Conservation (phyloP, 2,888 invertebrate species). For the Cheilosia variabilis region DNA sequence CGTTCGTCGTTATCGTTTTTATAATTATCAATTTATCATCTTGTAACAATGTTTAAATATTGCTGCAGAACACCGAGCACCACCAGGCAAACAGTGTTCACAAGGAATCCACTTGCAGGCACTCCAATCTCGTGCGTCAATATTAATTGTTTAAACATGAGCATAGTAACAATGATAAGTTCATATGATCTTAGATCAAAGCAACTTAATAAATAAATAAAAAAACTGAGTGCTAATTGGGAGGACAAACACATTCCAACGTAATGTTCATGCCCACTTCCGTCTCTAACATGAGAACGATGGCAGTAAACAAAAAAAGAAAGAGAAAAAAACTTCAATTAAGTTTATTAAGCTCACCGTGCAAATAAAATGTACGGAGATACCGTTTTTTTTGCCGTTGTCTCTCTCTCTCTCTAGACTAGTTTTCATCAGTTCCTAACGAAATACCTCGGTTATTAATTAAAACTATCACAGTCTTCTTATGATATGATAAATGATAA, state of each 20-base stretch:
- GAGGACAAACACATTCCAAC: slow-evolving; percentile 31
- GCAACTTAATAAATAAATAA: slow-evolving; percentile 34
- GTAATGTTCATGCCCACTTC: slow-evolving; percentile 39
- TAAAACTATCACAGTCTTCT: slow-evolving; percentile 4
- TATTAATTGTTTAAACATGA: slow-evolving; percentile 12
- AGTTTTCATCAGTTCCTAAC: slow-evolving; percentile 3
- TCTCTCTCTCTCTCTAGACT: neutral
- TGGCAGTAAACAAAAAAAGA: neutral
- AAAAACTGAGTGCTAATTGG: slow-evolving; percentile 39
- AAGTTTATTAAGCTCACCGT: slow-evolving; percentile 30
- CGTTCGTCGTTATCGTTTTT: neutral
- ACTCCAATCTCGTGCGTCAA: neutral
- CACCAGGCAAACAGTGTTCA: neutral
- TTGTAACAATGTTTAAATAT: neutral
- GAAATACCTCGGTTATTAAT: slow-evolving; percentile 29
- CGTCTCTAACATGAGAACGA: slow-evolving; percentile 24
- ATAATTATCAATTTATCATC: neutral
- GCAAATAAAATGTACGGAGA: neutral
- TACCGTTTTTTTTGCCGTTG: neutral
- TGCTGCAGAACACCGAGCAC: neutral
- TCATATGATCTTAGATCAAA: slow-evolving; percentile 16
- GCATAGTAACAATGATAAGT: neutral
- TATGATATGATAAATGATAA: slow-evolving; percentile 11
- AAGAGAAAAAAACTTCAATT: slow-evolving; percentile 29
- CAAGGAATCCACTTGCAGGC: neutral